These are phyloP conservation scores for Dryoscopus gambensis DNA, from an alignment of 2,113 vertebrate genomes.

Conservation along the genomic window DNA sequence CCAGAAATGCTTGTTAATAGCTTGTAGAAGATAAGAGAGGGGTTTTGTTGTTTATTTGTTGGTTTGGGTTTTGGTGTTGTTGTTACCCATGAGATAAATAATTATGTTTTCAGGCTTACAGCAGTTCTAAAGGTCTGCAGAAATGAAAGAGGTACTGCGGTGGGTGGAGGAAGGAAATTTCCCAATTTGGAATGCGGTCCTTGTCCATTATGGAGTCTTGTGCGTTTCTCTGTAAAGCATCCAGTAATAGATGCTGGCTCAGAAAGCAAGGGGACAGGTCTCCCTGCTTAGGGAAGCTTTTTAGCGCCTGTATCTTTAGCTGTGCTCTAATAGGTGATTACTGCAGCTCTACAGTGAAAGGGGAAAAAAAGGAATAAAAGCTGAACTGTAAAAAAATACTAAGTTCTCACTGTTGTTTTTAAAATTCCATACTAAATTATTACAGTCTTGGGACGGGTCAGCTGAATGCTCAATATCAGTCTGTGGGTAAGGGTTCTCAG, in stretches of 20 bases:
- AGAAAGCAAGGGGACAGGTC: neutral
- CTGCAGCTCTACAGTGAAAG: neutral
- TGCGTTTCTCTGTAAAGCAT: neutral
- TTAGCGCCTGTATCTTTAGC: neutral
- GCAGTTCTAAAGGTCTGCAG: neutral
- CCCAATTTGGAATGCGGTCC: neutral
- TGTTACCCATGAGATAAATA: neutral
- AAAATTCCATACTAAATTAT: constrained; percentile 55
- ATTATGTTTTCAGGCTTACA: neutral
- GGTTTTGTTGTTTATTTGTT: neutral
- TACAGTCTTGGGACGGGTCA: constrained; percentile 19
- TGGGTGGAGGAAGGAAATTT: neutral
- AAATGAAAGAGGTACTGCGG: neutral
- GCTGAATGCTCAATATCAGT: neutral
- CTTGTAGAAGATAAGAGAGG: neutral
- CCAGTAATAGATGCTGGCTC: neutral
- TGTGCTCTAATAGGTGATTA: neutral
- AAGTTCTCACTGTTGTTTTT: neutral
- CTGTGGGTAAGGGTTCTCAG: neutral
- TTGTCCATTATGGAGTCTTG: neutral
- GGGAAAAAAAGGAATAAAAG: neutral
- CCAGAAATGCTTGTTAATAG: neutral
- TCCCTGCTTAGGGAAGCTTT: neutral
- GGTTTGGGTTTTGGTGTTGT: rapidly evolving
- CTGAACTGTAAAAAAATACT: neutral